Evolutionary conservation across 64 coral and sea anemone genomes (phyloP).

Genomic region (Anthopleura sola): DNA sequence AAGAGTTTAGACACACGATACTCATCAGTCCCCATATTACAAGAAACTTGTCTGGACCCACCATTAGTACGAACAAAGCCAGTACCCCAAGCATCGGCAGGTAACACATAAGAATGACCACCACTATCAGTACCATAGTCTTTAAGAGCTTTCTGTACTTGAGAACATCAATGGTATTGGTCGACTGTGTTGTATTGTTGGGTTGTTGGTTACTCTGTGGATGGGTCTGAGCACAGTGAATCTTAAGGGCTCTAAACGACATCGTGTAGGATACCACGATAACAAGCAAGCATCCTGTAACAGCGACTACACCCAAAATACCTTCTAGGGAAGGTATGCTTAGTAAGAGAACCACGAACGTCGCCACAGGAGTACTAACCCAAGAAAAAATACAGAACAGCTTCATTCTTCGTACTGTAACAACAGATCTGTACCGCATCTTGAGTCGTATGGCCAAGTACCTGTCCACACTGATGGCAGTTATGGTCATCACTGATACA

Average conservation of each 20-base stretch:
- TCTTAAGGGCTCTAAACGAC: background rate
- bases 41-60: background rate
- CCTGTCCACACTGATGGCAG: background rate
- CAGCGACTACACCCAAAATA: background rate
- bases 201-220: background rate
- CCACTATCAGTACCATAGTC: background rate
- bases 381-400: background rate
- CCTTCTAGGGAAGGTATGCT: too few species aligned
- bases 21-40: background rate
- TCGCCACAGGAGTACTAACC: too few species aligned
- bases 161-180: background rate
- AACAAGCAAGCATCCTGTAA: background rate
- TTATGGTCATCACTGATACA: background rate
- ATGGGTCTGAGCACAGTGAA: too few species aligned
- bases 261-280: background rate
- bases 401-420: background rate
- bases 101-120: background rate
- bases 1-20: background rate
- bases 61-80: too few species aligned
- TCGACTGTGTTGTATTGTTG: background rate
- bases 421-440: background rate
- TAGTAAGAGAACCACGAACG: too few species aligned
- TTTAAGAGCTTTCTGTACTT: background rate
- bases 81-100: background rate
- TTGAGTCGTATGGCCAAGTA: conserved; percentile 18